Evolutionary conservation across 2,113 vertebrate species (phyloP).

Genomic region (Thomomys bottae): DNA sequence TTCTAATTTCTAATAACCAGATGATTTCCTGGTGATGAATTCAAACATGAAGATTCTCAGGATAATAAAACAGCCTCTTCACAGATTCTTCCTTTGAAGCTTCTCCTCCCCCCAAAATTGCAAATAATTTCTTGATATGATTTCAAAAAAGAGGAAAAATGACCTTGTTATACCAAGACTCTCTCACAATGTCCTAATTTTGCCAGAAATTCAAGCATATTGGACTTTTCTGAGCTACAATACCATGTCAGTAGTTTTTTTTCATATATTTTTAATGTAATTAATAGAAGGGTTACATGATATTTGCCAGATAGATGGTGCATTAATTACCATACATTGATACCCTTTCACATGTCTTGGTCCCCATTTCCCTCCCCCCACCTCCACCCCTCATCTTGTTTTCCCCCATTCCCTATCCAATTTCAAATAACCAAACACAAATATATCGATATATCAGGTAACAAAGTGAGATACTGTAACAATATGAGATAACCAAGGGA

Average conservation of each 20-base stretch:
- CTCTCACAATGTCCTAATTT: conserved; percentile 2
- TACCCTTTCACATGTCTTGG: no score
- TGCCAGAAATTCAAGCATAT: conserved; percentile 29
- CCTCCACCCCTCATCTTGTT: no score
- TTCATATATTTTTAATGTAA: no score
- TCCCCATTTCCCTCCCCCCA: no score
- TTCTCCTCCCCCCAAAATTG: neutral
- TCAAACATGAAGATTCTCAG: conserved; percentile 45
- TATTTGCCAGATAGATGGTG: no score
- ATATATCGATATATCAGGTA: no score
- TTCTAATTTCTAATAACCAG: conserved; percentile 44
- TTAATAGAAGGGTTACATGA: no score
- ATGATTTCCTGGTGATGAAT: conserved; percentile 49
- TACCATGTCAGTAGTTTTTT: neutral
- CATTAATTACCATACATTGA: no score
- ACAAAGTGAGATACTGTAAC: no score
- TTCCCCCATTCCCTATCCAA: no score
- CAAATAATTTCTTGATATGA: neutral
- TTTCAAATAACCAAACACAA: no score
- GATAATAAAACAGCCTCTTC: neutral
- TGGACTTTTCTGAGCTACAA: conserved; percentile 2
- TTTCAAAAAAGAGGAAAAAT: conserved; percentile 51
- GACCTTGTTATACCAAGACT: conserved; percentile 7
- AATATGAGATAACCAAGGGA: no score
- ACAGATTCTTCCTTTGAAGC: neutral